Evolutionary conservation across 2,888 invertebrate species (phyloP), one percentile per base, ranked within the genome.

Genomic region (Noctua janthe): DNA sequence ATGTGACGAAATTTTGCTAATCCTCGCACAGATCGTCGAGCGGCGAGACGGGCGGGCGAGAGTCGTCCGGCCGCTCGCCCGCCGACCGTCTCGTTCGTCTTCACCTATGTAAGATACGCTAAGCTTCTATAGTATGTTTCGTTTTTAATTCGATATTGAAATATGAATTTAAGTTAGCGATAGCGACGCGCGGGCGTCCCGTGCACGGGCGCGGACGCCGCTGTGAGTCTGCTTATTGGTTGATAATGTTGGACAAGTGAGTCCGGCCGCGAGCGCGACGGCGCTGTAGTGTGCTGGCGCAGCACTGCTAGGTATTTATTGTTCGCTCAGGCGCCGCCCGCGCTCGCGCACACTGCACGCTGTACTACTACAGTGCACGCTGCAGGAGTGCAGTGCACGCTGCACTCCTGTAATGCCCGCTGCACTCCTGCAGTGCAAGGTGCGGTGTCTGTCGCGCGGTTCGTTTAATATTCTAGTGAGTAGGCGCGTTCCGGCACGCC

Each of bases 41-140:
- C 74, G 35, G 23, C 15, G 64, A 47, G 80, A n/a, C 39, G 62
- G 76, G 56, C 71, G 74, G 67, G 75, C 87, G 83, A 23, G 66
- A 69, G 83, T 11, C 72, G 76, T 71, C 75, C 75, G 84, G 56
- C 71, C 87, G 75, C 51, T 56, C 86, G 87, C 75, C 70, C 77
- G 76, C 20, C 85, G 75, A 29, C 71, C 72, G 51, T 13, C 43
- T 47, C 75, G 49, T 72, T 80, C 74, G 76, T 75, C 85, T 87
- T 87, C 87, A 86, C 80, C 74, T 80, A 74, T 85, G 87, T 88
- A 90, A 87, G 73, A 83, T 88, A 88, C 76, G 79, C 84, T 87
- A 89, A 85, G 85, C 89, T 84, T 90, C 82, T 89, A 80, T 88
- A 49, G 80, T 73, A 56, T 83, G 76, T 87, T 83, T 86, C 80